Base-by-base conservation (phyloP, 2,113 vertebrate species). In the Rhynchomys soricoides region DNA sequence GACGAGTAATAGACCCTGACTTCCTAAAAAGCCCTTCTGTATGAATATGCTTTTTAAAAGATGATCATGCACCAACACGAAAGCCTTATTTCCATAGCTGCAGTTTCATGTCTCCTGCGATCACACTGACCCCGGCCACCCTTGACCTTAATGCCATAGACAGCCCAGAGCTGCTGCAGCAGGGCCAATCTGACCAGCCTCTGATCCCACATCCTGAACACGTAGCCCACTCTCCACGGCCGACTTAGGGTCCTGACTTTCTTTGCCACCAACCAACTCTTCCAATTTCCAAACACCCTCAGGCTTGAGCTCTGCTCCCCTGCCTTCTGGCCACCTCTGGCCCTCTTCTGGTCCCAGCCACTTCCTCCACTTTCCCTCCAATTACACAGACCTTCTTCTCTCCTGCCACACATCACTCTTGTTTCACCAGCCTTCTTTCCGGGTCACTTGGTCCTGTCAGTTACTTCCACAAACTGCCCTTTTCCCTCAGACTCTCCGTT, bases 21-120 rank as follows among this genome's bases (percentile, higher is more conserved):
- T 99, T 99, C 94, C 99, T 99, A 98, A 99, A 99, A 95, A 99
- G 99, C 59, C 99, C 99, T 96, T 99, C 99, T 0, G 99, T 99
- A 90, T 99, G 98, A 45, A 99, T 85, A 68, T 99, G 98, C 1
- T 98, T 98, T 97, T 99, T 97, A 89, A 99, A 98, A 94, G 98
- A 98, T 86, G 98, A 98, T 86, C 99, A 99, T 17, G 98, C 98
- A 57, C 99, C 99, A 64, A 99, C 98, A 59, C 99, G 98, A 98
- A 99, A 99, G 91, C 99, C 99, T 94, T 19, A 0, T 89, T 13
- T 81, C 95, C 34, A 59, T 9, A 62, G 52, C 26, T 78, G 98
- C 98, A 59, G 99, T 97, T 91, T 98, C 98, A 1, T 83, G 97
- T 40, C 94, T 89, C 92, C 34, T 86, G 98, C 81, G 68, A 89